These are phyloP conservation scores for Hemicentrotus pulcherrimus DNA, from an alignment of 35 echinoderm and acorn worm species.

Conservation along the genomic window DNA sequence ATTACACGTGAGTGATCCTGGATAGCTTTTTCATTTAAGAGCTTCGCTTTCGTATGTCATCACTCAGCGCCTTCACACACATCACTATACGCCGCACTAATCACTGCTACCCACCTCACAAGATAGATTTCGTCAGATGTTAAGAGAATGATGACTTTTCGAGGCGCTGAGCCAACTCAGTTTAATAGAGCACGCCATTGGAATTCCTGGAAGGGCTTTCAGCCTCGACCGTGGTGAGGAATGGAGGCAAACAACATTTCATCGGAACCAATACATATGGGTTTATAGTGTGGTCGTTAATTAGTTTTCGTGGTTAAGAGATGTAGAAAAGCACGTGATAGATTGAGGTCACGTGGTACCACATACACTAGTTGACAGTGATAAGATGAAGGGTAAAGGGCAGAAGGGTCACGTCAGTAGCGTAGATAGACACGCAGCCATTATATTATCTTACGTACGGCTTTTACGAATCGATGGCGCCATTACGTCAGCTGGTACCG, in stretches of 20 bases:
- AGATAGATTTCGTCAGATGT: not conserved
- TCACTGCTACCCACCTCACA: not conserved
- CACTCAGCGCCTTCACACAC: not conserved
- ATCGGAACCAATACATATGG: not conserved
- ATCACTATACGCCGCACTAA: not conserved
- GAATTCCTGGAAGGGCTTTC: not conserved
- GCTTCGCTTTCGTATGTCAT: too few relatives aligned
- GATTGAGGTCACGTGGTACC: not conserved
- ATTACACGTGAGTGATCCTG: too few relatives aligned
- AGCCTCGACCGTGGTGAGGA: not conserved
- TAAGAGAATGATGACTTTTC: not conserved
- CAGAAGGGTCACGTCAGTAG: too few relatives aligned
- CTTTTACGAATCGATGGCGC: too few relatives aligned
- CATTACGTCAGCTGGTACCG: too few relatives aligned
- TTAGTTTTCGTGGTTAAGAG: not conserved
- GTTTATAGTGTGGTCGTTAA: not conserved
- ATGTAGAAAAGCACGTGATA: not conserved
- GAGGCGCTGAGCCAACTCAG: not conserved
- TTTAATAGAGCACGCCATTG: not conserved
- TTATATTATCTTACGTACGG: too few relatives aligned
- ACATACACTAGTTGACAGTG: too few relatives aligned
- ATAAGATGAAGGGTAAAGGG: too few relatives aligned
- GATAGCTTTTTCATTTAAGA: too few relatives aligned
- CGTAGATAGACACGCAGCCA: too few relatives aligned
- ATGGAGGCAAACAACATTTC: not conserved